These are phyloP conservation scores for Struthidea cinerea DNA, from an alignment of 2,113 vertebrate genomes.

Conservation along the genomic window DNA sequence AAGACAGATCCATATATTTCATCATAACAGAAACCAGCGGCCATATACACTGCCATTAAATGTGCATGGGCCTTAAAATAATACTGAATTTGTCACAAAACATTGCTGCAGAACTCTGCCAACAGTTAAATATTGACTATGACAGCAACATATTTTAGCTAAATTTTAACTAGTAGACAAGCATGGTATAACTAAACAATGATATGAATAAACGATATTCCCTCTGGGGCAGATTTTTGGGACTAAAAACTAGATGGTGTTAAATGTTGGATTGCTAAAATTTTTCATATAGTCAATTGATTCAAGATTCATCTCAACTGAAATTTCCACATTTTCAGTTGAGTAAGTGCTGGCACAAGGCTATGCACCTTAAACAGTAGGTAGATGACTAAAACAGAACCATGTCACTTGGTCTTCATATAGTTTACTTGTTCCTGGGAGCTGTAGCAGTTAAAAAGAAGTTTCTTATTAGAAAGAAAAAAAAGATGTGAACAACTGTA, in stretches of 20 bases:
- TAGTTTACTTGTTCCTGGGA: not conserved
- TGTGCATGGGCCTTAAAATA: not conserved
- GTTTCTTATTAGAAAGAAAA: not conserved
- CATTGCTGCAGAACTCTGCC: not conserved
- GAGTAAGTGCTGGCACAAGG: not conserved
- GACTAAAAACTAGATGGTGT: not conserved
- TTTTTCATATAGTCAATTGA: not conserved
- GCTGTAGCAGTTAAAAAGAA: not conserved
- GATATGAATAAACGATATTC: not conserved
- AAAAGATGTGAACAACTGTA: not conserved
- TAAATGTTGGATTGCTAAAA: not conserved
- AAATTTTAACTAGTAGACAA: not conserved
- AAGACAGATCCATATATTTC: not conserved
- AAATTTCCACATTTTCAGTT: not conserved
- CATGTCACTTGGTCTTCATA: not conserved
- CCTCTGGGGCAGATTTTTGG: not conserved
- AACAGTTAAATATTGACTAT: not conserved
- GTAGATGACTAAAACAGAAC: not conserved
- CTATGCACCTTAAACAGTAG: not conserved
- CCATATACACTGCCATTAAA: accelerated
- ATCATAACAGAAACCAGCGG: not conserved
- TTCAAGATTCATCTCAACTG: not conserved
- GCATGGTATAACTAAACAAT: not conserved
- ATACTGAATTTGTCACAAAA: not conserved
- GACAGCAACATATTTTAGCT: not conserved